A percentile compares a stretch with the other conserved stretches of the same genome.
Conservation (phyloP, 2,113 vertebrate species). For the Rhinichthys klamathensis region DNA sequence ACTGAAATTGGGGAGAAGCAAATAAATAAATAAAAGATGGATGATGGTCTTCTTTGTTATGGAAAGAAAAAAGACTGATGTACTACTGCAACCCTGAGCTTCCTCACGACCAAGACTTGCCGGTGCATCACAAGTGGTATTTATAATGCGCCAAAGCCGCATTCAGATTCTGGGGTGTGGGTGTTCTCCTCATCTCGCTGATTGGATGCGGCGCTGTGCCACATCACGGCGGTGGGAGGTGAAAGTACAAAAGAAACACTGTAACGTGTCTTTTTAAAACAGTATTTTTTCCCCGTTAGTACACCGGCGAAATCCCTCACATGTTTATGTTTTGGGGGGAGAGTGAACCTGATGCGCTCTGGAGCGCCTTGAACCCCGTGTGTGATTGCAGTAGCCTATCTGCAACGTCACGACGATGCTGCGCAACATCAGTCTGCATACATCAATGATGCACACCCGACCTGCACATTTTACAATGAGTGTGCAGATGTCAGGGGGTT, state of each 20-base stretch:
- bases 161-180: constrained; percentile 80
- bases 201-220: constrained; percentile 80
- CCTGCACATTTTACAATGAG: background rate
- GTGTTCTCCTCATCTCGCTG: constrained; percentile 77
- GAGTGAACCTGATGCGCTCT: constrained; percentile 18
- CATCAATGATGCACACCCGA: background rate
- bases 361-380: background rate
- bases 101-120: constrained; percentile 80
- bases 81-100: constrained; percentile 79
- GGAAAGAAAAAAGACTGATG: constrained; percentile 64
- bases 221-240: constrained; percentile 75
- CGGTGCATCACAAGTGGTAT: constrained; percentile 82
- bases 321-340: constrained; percentile 56
- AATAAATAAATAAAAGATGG: constrained; percentile 11
- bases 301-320: constrained; percentile 50
- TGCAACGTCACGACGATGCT: constrained; percentile 1
- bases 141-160: constrained; percentile 84
- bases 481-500: background rate
- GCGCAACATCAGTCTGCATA: background rate
- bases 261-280: constrained; percentile 38
- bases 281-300: constrained; percentile 11
- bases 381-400: background rate
- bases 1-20: constrained; percentile 55
- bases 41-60: constrained; percentile 52
- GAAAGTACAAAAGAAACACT: constrained; percentile 48